phyloP scores from a whole-genome alignment of 2,888 invertebrate species.

The Eledona agricola region DNA sequence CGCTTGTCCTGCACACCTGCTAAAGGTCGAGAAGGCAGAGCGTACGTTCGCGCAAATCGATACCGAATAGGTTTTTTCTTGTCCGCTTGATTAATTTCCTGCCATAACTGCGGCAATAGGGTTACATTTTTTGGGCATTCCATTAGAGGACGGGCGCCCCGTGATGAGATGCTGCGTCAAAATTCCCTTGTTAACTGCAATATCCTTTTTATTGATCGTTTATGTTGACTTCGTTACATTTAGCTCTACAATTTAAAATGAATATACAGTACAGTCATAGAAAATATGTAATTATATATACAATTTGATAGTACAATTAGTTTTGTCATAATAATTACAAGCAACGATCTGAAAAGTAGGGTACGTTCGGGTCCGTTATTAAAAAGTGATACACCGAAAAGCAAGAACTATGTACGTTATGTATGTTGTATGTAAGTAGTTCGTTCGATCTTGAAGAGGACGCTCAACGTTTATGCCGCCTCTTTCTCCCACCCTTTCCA shows the following conservation, averaged over 20 bases:
- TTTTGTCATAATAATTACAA: slow-evolving; percentile 37
- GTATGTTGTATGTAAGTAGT: too few species aligned
- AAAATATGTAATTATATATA: slow-evolving; percentile 50
- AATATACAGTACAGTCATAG: slow-evolving; percentile 51
- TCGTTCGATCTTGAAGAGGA: slow-evolving; percentile 27
- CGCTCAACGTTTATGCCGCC: slow-evolving; percentile 28
- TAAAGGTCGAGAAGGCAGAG: too few species aligned
- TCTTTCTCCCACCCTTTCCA: slow-evolving; percentile 19
- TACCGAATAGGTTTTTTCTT: slow-evolving; percentile 10
- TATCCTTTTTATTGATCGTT: slow-evolving; percentile 30
- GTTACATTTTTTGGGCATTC: slow-evolving; percentile 16
- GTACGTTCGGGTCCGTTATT: slow-evolving; percentile 28
- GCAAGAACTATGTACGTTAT: slow-evolving; percentile 47
- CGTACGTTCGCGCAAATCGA: slow-evolving; percentile 17
- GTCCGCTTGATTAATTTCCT: slow-evolving; percentile 23
- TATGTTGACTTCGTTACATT: slow-evolving; percentile 40
- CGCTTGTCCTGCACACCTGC: too few species aligned
- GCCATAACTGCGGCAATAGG: slow-evolving; percentile 7
- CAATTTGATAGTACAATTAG: slow-evolving; percentile 48
- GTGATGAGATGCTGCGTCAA: slow-evolving; percentile 8
- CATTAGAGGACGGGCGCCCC: slow-evolving; percentile 6
- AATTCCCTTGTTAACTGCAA: too few species aligned
- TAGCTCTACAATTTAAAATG: slow-evolving; percentile 47
- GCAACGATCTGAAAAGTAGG: slow-evolving; percentile 35
- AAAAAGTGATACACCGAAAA: slow-evolving; percentile 49